Conservation (phyloP, 2,888 invertebrate species). For the Conchocele bisecta region DNA sequence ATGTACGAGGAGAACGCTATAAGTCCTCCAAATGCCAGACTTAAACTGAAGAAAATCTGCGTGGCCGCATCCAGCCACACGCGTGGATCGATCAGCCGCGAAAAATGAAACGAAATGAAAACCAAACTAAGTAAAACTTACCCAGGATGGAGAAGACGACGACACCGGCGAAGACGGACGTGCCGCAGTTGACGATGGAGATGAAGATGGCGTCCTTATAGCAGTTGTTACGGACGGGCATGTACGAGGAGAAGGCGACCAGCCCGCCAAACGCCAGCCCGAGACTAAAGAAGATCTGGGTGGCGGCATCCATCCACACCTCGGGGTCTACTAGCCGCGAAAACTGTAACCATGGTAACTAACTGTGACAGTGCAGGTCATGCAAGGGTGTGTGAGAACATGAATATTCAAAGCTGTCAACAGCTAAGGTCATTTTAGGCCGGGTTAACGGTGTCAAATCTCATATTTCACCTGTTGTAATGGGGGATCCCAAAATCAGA, state of each 20-base stretch:
- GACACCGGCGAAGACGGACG: conserved; percentile 97
- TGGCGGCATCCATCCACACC: conserved; percentile 97
- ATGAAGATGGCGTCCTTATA: conserved; percentile 94
- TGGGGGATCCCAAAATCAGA: too few species aligned
- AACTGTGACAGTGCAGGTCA: too few species aligned
- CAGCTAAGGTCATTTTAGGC: too few species aligned
- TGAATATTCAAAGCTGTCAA: too few species aligned
- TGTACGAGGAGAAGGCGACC: conserved; percentile 97
- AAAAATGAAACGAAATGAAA: conserved; percentile 89
- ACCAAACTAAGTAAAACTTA: conserved; percentile 24
- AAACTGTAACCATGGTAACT: conserved; percentile 88
- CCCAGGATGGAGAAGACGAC: conserved; percentile 97
- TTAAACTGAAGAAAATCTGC: conserved; percentile 97
- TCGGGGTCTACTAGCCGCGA: conserved; percentile 92
- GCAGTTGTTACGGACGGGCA: conserved; percentile 96
- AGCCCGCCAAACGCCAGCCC: conserved; percentile 96
- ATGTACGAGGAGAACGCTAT: conserved; percentile 98
- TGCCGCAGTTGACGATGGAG: conserved; percentile 94
- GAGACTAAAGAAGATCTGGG: conserved; percentile 97
- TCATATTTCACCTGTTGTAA: too few species aligned
- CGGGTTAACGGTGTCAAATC: too few species aligned
- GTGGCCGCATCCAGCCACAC: conserved; percentile 98
- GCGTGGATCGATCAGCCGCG: conserved; percentile 91
- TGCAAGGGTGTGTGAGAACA: too few species aligned
- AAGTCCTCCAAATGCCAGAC: conserved; percentile 95